A percentile compares a stretch with the other conserved stretches of the same genome.
Conservation (phyloP, 2,797 vertebrate genomes). For the Micromesistius poutassou region DNA sequence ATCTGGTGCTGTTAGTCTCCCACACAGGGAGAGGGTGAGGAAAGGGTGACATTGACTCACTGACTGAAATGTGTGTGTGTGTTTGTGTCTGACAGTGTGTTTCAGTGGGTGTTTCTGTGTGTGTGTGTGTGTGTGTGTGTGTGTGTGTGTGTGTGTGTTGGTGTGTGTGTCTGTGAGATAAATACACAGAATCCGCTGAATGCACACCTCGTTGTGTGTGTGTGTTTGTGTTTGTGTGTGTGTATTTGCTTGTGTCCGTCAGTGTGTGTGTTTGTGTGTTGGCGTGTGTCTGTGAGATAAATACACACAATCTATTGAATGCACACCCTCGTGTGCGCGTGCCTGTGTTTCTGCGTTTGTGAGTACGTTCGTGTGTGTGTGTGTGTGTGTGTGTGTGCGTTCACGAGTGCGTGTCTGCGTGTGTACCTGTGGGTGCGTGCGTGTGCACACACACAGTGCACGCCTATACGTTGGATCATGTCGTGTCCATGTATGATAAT, state of each 20-base stretch:
- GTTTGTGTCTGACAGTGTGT: constrained; percentile 40
- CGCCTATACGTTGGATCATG: background rate
- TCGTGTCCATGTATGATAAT: constrained; percentile 8
- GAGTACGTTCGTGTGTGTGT: constrained; percentile 44
- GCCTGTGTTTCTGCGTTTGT: constrained; percentile 2
- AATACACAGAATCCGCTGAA: background rate
- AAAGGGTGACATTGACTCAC: constrained; percentile 80
- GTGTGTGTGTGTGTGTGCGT: constrained; percentile 35
- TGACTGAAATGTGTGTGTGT: constrained; percentile 55
- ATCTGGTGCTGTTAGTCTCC: constrained; percentile 63
- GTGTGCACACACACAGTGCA: background rate
- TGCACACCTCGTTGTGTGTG: constrained; percentile 26
- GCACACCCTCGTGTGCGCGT: background rate
- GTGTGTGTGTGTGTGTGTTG: constrained; percentile 11
- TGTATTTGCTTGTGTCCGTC: background rate
- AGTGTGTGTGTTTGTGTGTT: constrained; percentile 2
- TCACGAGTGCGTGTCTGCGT: background rate
- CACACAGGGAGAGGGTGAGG: constrained; percentile 74
- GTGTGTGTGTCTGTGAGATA: constrained; percentile 20
- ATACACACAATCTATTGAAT: no score
- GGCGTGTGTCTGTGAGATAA: background rate
- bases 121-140: background rate
- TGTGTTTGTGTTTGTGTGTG: constrained; percentile 37
- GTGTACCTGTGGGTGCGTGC: no score
- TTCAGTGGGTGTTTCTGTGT: constrained; percentile 14